Evolutionary conservation across 2,797 vertebrate species (phyloP), one percentile per base, ranked within the genome.

Genomic region (Helarctos malayanus): DNA sequence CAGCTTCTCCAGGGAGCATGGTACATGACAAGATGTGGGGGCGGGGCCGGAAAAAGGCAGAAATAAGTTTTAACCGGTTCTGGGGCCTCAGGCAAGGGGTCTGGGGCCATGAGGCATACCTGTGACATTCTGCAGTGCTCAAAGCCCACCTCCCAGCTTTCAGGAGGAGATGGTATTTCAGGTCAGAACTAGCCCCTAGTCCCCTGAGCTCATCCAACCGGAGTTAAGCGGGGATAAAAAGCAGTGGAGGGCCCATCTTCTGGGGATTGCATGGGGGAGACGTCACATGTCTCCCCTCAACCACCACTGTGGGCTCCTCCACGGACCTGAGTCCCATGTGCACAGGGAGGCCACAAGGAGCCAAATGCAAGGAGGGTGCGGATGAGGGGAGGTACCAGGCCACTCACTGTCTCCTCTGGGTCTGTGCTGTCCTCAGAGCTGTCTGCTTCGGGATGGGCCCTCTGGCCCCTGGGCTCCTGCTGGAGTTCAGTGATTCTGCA

Each of bases 341-440:
- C 87, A 91, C 13, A 54, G 21, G 38, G 86, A 87, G 38, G 45
- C 85, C 86, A 69, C 18, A 10, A 59, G 71, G 68, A 79, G 54
- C 35, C 41, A 86, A 65, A 78, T 16, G 56, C 13, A 12, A 5
- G 45, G 5, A 56, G 13, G 14, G 32, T 47, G 29, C 35, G 47
- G 54, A 29, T 35, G 11, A 11, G 68, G 29, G 49, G 13, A 32
- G 13, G 52, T 3, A 1, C 27, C 25, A 15, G 19, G 32, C 32
- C 63, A 87, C 95, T 96, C 54, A 98, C 98, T 65, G 0, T n/a
- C 69, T 97, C 96, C 90, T 98, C 97, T 0, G 45, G 94, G 88
- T 97, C 98, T 18, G 95, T 96, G 92, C 87, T 96, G 61, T 96
- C 94, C 65, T 98, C 92, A 0, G 88, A 80, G 1, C 98, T 97